Evolutionary conservation across 1,140 invertebrate species (phyloP), one percentile per base, ranked within the genome.

Genomic region (Agraylea sexmaculata): DNA sequence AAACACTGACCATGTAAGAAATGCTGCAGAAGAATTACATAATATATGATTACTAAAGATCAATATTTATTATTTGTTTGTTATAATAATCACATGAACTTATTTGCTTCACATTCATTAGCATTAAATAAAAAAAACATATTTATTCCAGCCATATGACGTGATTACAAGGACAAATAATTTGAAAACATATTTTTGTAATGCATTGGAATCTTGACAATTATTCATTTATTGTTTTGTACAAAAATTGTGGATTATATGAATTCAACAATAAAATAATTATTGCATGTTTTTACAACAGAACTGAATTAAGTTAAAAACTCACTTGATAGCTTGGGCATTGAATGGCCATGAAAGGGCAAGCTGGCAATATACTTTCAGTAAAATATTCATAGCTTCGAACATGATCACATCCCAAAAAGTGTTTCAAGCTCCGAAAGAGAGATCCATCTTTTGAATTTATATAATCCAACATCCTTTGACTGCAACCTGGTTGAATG

Each of bases 371-470:
- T 32, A 94, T 80, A 39, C 84, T 89, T 57, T 93, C 88, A 1
- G 75, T 82, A 54, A 90, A 93, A 52, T 79, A 82, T 48, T 88
- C 77, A 52, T 87, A 78, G 44, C 84, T 84, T 27, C 87, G 65
- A 17, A 88, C 73, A 54, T 92, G 88, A 56, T 88, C 85, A 56
- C 88, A 92, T 11, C 82, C 76, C 1, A 91, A 62, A 53, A 80
- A 85, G 46, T 79, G 71, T 39, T 79, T 73, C 17, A 90, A 67
- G 19, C 80, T 80, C 67, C 55, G 47, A 55, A 74, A 66, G 39
- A 73, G 53, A 4, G 66, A 63, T 33, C 72, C 78, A 15, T 75
- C 67, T 54, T 77, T 71, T 28, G 73, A 62, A 23, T 71, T 72
- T 29, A 85, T 76, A 4, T 75, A 77, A 34, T 83, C 71, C 33